These are phyloP conservation scores for Tachysurus fulvidraco DNA, from an alignment of 2,113 vertebrate species.

Conservation along the genomic window DNA sequence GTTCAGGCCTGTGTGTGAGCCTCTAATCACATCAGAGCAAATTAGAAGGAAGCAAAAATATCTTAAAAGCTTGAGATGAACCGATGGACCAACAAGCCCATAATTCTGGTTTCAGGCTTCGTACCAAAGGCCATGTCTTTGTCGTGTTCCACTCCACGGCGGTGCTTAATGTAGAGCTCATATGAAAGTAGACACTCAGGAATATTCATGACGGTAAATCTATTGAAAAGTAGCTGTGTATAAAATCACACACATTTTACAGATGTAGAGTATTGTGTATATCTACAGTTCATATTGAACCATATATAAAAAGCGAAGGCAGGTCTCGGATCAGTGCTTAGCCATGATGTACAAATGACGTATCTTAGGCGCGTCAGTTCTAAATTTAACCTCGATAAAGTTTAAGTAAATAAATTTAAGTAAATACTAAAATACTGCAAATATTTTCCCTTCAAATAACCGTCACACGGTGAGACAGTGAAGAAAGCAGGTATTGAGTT, in stretches of 20 bases:
- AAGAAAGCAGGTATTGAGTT: neutral
- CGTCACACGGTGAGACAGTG: neutral
- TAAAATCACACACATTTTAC: neutral
- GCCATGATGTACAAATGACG: neutral
- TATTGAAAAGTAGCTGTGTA: too few species aligned
- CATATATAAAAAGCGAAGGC: neutral
- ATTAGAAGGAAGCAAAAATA: neutral
- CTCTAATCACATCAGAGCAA: slow-evolving; percentile 9
- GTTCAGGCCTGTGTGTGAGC: neutral
- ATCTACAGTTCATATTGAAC: too few species aligned
- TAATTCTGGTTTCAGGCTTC: neutral
- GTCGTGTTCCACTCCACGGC: too few species aligned
- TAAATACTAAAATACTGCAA: neutral
- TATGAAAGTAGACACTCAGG: too few species aligned
- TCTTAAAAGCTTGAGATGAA: neutral
- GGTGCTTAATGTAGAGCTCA: too few species aligned
- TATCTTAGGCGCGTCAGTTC: neutral
- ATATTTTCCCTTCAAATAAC: neutral
- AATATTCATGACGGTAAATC: too few species aligned
- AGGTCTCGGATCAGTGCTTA: neutral
- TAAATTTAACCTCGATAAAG: neutral
- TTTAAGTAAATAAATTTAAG: neutral
- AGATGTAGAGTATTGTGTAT: neutral
- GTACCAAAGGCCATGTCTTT: too few species aligned
- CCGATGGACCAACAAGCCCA: neutral